Evolutionary conservation across 2,113 vertebrate species (phyloP).

Genomic region (Daboia siamensis): DNA sequence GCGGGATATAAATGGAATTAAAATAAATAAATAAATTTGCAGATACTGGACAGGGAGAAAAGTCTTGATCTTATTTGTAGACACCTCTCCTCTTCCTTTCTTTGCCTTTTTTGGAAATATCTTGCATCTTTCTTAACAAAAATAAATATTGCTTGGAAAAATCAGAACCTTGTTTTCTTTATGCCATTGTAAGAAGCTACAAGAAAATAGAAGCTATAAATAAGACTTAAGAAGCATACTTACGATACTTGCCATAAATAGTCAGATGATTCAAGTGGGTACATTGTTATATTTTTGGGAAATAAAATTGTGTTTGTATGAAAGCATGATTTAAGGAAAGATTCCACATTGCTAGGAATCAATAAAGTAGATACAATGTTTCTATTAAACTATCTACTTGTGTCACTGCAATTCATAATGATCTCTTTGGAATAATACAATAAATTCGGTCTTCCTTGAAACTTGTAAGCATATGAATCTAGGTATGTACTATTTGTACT

Average conservation of each 20-base stretch:
- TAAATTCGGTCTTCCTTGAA: neutral
- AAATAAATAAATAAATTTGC: too few species aligned
- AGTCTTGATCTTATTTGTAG: slow-evolving; percentile 18
- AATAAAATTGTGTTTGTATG: slow-evolving; percentile 28
- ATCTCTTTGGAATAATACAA: neutral
- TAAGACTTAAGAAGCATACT: slow-evolving; percentile 37
- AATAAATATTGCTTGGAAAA: neutral
- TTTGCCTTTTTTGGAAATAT: neutral
- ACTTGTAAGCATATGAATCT: neutral
- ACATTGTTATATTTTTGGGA: slow-evolving; percentile 37
- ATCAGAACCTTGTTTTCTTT: slow-evolving; percentile 32
- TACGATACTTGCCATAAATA: slow-evolving; percentile 46
- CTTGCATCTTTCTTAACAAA: neutral
- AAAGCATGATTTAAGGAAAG: slow-evolving; percentile 19
- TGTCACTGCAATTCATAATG: neutral
- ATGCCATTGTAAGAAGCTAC: slow-evolving; percentile 27
- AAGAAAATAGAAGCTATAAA: slow-evolving; percentile 45
- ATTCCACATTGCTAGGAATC: neutral
- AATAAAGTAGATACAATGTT: neutral
- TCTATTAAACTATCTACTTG: neutral
- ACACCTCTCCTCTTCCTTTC: neutral
- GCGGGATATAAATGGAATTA: too few species aligned
- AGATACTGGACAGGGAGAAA: slow-evolving; percentile 7
- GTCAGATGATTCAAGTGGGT: slow-evolving; percentile 30
- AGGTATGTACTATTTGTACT: neutral